These are phyloP conservation scores for Cotesia chilonis DNA, from an alignment of 1,140 invertebrate genomes.

Conservation along the genomic window DNA sequence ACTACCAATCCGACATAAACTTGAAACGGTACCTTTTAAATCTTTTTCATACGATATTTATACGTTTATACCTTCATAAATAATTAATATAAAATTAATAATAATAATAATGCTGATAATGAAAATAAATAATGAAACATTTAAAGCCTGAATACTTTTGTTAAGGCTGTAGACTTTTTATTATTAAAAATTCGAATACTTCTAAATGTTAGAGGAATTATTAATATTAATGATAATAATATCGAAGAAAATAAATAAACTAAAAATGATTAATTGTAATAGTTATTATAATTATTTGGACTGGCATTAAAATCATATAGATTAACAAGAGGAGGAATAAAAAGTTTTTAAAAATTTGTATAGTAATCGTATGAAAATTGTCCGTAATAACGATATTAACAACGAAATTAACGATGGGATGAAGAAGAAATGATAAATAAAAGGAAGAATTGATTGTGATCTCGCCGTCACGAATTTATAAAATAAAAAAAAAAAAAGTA, in stretches of 20 bases:
- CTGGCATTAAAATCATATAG: slow-evolving; percentile 56
- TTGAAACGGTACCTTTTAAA: slow-evolving; percentile 54
- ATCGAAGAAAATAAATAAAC: slow-evolving; percentile 36
- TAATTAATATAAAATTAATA: slow-evolving; percentile 36
- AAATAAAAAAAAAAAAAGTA: not conserved
- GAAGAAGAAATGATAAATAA: slow-evolving; percentile 19
- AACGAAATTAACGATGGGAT: slow-evolving; percentile 52
- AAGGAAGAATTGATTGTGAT: slow-evolving; percentile 8
- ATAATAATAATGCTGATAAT: slow-evolving; percentile 16
- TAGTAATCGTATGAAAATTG: slow-evolving; percentile 57
- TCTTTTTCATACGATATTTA: slow-evolving; percentile 59
- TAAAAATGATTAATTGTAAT: slow-evolving; percentile 45
- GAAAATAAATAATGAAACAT: too few species aligned
- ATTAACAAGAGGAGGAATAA: slow-evolving; percentile 43
- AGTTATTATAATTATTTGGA: slow-evolving; percentile 39
- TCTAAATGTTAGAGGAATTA: slow-evolving; percentile 49
- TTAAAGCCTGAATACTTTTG: too few species aligned
- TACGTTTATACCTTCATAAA: slow-evolving; percentile 63
- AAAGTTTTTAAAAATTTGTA: slow-evolving; percentile 58
- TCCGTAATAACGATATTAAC: slow-evolving; percentile 61
- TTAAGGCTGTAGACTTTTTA: too few species aligned
- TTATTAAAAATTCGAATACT: slow-evolving; percentile 50
- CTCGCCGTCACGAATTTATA: slow-evolving; percentile 14
- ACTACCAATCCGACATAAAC: too few species aligned
- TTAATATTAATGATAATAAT: slow-evolving; percentile 16